Evolutionary conservation across 2,797 vertebrate species (phyloP).

Genomic region (Yasuhikotakia modesta): DNA sequence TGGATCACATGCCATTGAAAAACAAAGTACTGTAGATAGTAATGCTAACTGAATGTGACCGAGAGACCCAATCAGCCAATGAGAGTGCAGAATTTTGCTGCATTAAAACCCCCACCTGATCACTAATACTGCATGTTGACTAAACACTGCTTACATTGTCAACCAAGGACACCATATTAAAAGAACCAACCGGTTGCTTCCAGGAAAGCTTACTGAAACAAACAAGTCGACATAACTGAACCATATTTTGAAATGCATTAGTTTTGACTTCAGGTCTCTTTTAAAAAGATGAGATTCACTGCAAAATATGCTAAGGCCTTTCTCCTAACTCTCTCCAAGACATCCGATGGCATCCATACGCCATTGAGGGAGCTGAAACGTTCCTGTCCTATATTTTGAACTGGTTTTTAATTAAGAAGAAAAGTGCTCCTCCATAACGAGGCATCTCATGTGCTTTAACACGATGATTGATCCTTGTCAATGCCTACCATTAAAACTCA

Average conservation of each 20-base stretch:
- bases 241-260: not conserved
- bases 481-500: conserved; percentile 66
- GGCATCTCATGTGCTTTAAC: conserved; percentile 71
- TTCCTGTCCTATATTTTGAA: conserved; percentile 56
- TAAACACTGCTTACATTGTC: conserved; percentile 69
- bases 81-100: conserved; percentile 20
- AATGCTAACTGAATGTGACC: not conserved
- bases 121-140: conserved; percentile 69
- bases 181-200: not conserved
- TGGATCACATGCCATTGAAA: not conserved
- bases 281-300: conserved; percentile 9
- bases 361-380: conserved; percentile 62
- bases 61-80: not conserved
- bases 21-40: not conserved
- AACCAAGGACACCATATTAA: conserved; percentile 46
- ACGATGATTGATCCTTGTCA: conserved; percentile 80
- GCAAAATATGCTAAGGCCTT: conserved; percentile 40
- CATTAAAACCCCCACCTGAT: not conserved
- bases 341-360: conserved; percentile 61
- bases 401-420: conserved; percentile 68
- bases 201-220: not conserved
- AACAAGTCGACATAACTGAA: not conserved
- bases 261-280: not conserved
- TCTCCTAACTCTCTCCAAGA: conserved; percentile 60
- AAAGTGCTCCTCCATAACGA: conserved; percentile 80